Base-by-base conservation (phyloP, 2,113 vertebrate species). In the Macrotus californicus region DNA sequence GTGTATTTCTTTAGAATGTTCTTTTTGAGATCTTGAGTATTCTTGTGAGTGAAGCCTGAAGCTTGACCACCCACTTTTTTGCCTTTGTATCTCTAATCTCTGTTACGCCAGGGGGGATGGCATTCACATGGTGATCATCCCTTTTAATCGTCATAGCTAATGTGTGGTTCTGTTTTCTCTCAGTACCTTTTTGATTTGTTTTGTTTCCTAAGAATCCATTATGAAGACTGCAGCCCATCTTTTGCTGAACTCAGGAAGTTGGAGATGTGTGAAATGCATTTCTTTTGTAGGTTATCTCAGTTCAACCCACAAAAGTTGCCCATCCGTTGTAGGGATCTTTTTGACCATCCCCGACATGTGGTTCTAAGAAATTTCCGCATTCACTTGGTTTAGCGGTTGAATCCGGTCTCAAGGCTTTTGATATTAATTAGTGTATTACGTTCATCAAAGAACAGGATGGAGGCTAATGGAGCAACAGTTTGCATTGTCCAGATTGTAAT, bases 351-450 rank as follows among this genome's bases (percentile, higher is more conserved):
- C 70, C 76, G 61, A 48, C 80, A 59, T 79, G 67, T 34, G 39
- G 43, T 75, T 96, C 79, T 95, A 88, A 93, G 77, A 87, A 86
- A 81, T 94, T 89, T 92, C 48, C 75, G 56, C n/a, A 76, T 83
- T 93, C 50, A 69, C 67, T 94, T 72, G 91, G 2, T 59, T 94
- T 97, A 93, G 92, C 81, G 94, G 50, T 66, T 89, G 75, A 95
- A 87, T 96, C 75, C 6, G 66, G 36, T 96, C 24, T 88, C 61
- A 86, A 93, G 95, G 75, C 82, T 36, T 73, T 72, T 83, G 86
- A 76, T 96, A 46, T 90, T 96, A 95, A 94, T 97, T 96, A 95
- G 70, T 90, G 48, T 95, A 76, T 96, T 94, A 93, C 82, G 70
- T 96, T 95, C 31, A 16, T 95, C 80, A 95, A 93, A 93, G 93